Base-by-base conservation (phyloP, 2,113 vertebrate species). In the Mystacornis crossleyi region DNA sequence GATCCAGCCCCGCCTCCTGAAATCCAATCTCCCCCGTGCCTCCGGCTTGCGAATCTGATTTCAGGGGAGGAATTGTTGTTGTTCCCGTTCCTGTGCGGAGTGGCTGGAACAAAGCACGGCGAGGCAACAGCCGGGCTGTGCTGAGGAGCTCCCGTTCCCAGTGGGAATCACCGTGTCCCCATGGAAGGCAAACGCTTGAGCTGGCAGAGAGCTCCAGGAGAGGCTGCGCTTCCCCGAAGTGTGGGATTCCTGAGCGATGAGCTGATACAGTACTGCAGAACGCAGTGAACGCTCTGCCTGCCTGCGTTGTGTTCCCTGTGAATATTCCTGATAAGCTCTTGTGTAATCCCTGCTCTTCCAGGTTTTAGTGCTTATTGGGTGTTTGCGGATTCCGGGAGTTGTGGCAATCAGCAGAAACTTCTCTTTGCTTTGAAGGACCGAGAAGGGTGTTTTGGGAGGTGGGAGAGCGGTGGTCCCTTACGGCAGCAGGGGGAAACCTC, bases 341-440 rank as follows among this genome's bases (percentile, higher is more conserved):
- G 33, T 60, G 75, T 15, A 47, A 66, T 55, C 51, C 34, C 36
- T 71, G 55, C 26, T 42, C 6, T 7, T 61, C 40, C 33, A 2
- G 21, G n/a, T 54, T 18, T 29, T 34, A n/a, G 36, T 2, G 2
- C 42, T 1, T 47, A 1, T 8, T 29, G 31, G 26, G 14, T 0
- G 6, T n/a, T 67, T 8, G 38, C 18, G 8, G 36, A 25, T 65
- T 17, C 16, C 29, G 51, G 62, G 55, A 54, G 45, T 17, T 6
- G 9, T 2, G 20, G 53, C 38, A 21, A 5, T 10, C 6, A 62
- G 26, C 38, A 53, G 18, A 71, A 47, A 1, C 53, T 64, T 50
- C 25, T 26, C 10, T 29, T 29, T 25, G 1, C 16, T 19, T 50
- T 23, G 16, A 33, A 7, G 2, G 26, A 26, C 17, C n/a, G 20